Evolutionary conservation across 2,888 invertebrate species (phyloP).

Genomic region (Tricholauxania praeusta): DNA sequence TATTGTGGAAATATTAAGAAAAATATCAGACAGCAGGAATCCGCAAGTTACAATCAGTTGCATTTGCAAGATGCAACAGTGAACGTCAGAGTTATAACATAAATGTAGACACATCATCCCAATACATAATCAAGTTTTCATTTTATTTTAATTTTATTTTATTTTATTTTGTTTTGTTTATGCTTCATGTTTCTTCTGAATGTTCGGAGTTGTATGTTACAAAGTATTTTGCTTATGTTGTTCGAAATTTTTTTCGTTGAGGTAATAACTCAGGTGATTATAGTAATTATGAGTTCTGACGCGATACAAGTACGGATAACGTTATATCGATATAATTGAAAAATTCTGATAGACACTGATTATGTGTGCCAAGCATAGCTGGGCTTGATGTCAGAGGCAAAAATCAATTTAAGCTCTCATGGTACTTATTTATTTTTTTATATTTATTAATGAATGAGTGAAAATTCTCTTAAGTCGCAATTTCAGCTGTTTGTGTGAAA

Average conservation of each 20-base stretch:
- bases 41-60: too few species aligned
- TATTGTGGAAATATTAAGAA: too few species aligned
- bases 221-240: slow-evolving; percentile 8
- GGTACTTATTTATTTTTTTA: background rate
- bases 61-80: too few species aligned
- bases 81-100: too few species aligned
- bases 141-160: slow-evolving; percentile 14
- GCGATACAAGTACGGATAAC: slow-evolving; percentile 68
- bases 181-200: background rate
- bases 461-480: too few species aligned
- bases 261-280: slow-evolving; percentile 69
- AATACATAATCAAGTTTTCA: background rate
- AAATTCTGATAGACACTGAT: slow-evolving; percentile 69
- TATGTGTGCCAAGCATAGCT: slow-evolving; percentile 52
- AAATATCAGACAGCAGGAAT: too few species aligned
- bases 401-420: slow-evolving; percentile 42
- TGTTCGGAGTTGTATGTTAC: too few species aligned
- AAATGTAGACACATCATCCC: too few species aligned
- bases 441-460: too few species aligned
- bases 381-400: slow-evolving; percentile 33
- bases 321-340: slow-evolving; percentile 69
- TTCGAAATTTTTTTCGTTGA: slow-evolving; percentile 55
- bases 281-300: slow-evolving; percentile 69
- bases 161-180: slow-evolving; percentile 15
- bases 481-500: too few species aligned